phyloP scores from a whole-genome alignment of 2,888 invertebrate species.

The Folsomia candida region DNA sequence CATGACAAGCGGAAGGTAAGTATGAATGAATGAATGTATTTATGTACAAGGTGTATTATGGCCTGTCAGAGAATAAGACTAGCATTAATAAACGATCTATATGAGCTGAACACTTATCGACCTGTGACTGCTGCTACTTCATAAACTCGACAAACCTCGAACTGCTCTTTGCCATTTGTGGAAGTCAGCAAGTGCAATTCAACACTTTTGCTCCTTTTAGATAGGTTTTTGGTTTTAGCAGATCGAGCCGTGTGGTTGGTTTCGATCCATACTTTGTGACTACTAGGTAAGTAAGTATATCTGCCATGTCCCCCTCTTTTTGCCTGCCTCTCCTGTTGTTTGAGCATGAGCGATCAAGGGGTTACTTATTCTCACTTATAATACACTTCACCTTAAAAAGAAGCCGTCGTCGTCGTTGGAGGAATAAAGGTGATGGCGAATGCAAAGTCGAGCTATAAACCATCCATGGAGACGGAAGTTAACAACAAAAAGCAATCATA shows the following conservation, averaged over 20 bases:
- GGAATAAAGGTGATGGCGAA: too few relatives aligned
- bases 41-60: too few relatives aligned
- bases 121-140: neutral
- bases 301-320: too few relatives aligned
- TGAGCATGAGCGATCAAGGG: conserved; percentile 5
- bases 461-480: neutral
- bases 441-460: neutral
- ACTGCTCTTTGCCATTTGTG: neutral
- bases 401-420: too few relatives aligned
- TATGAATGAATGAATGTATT: too few relatives aligned
- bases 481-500: neutral
- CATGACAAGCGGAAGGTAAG: too few relatives aligned
- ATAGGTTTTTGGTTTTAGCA: too few relatives aligned
- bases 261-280: neutral
- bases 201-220: too few relatives aligned
- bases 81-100: neutral
- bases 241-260: neutral
- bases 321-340: neutral
- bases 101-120: neutral
- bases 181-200: neutral
- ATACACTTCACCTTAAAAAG: too few relatives aligned
- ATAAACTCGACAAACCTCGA: neutral
- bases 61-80: neutral
- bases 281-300: too few relatives aligned
- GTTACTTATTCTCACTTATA: too few relatives aligned